Percentiles rank a stretch among this genome's conserved stretches.
phyloP scores from a whole-genome alignment of 1,140 invertebrate species.

The Whitmania pigra region DNA sequence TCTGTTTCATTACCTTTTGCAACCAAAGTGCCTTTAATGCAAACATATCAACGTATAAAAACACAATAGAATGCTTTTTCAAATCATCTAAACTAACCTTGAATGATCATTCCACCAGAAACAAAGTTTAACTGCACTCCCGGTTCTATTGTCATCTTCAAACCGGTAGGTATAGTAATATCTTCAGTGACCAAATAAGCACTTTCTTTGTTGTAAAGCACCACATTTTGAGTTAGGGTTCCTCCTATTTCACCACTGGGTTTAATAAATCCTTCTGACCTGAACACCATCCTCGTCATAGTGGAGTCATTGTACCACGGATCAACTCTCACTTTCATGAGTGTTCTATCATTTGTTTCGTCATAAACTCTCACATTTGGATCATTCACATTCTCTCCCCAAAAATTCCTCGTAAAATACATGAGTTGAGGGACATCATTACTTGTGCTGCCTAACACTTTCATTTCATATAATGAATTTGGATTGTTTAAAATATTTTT shows the following conservation, averaged over 20 bases:
- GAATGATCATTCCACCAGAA: slow-evolving; percentile 19
- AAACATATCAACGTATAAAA: background rate
- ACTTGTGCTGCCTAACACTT: background rate
- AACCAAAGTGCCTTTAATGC: background rate
- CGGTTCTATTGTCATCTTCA: slow-evolving; percentile 12
- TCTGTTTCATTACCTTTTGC: background rate
- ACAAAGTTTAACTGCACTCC: slow-evolving; percentile 13
- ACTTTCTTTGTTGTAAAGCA: background rate
- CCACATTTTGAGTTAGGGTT: background rate
- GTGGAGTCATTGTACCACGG: slow-evolving; percentile 10
- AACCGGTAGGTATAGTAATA: slow-evolving; percentile 17
- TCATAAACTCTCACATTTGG: slow-evolving; percentile 8
- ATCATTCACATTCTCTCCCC: background rate
- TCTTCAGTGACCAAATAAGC: slow-evolving; percentile 19
- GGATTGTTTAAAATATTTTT: slow-evolving; percentile 7
- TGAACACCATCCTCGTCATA: background rate
- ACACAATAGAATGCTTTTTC: background rate
- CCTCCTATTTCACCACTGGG: slow-evolving; percentile 17
- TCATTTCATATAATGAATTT: background rate
- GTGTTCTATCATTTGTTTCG: slow-evolving; percentile 5
- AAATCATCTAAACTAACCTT: slow-evolving; percentile 11
- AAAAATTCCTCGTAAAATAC: slow-evolving; percentile 7
- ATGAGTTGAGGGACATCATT: background rate
- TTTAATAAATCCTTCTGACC: background rate
- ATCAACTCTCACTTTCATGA: background rate